Conservation (phyloP, 2,888 invertebrate species). For the Sphaerophoria rueppellii region DNA sequence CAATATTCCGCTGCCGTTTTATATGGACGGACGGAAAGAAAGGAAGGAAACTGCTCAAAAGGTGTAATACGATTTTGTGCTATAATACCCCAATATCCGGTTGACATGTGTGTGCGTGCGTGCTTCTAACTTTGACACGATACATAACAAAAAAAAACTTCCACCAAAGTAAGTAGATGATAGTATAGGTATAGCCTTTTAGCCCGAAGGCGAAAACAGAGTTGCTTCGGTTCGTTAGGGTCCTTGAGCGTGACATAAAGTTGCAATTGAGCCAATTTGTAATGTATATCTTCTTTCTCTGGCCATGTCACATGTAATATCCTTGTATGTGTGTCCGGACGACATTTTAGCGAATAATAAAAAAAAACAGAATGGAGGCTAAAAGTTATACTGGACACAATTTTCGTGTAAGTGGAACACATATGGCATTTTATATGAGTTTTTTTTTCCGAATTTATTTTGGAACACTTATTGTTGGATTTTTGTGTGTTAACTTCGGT, state of each 20-base stretch:
- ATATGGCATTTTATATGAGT: constrained; percentile 42
- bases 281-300: constrained; percentile 66
- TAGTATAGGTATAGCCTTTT: not conserved
- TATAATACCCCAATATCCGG: constrained; percentile 49
- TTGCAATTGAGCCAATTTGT: constrained; percentile 82
- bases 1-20: not conserved
- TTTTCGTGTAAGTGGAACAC: constrained; percentile 44
- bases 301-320: not conserved
- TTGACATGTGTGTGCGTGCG: constrained; percentile 38
- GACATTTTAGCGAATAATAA: constrained; percentile 31
- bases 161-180: constrained; percentile 10
- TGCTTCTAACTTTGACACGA: constrained; percentile 58
- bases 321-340: constrained; percentile 30
- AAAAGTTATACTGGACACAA: constrained; percentile 59
- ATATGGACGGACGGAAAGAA: too few relatives aligned
- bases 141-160: constrained; percentile 19
- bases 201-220: constrained; percentile 44
- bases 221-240: constrained; percentile 59
- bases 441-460: not conserved
- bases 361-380: constrained; percentile 27
- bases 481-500: constrained; percentile 72
- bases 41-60: constrained; percentile 33
- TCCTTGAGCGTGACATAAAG: constrained; percentile 79
- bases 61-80: constrained; percentile 71
- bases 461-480: constrained; percentile 53